These are phyloP conservation scores for Mesorhabditis belari DNA, from an alignment of 2,888 invertebrate genomes.

Conservation along the genomic window DNA sequence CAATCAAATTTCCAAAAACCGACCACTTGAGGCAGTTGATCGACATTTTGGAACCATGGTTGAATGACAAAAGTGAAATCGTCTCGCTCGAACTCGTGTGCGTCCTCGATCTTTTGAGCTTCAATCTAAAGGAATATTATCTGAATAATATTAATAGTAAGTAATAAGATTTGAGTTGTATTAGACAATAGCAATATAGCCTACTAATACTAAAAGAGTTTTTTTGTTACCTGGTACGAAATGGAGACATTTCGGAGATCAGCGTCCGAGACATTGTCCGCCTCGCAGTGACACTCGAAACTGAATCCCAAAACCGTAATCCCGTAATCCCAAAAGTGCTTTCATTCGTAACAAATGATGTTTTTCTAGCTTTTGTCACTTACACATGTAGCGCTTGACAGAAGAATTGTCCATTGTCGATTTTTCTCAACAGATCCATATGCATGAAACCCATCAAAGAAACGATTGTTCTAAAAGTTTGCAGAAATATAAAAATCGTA, in stretches of 20 bases:
- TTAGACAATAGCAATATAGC: too few species aligned
- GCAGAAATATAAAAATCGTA: too few species aligned
- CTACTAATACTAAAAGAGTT: too few species aligned
- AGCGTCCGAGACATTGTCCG: conserved; percentile 20
- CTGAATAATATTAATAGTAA: neutral
- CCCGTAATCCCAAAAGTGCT: neutral
- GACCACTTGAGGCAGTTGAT: conserved; percentile 20
- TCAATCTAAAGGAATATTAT: conserved; percentile 5
- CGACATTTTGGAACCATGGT: conserved; percentile 29
- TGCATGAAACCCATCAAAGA: conserved; percentile 32
- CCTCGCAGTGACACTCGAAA: conserved; percentile 31
- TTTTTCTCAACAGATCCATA: conserved; percentile 26
- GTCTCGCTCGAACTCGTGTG: conserved; percentile 24
- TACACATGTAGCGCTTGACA: conserved; percentile 22
- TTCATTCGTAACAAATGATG: neutral
- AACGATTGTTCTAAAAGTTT: conserved; percentile 27
- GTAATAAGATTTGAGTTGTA: too few species aligned
- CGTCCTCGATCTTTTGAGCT: conserved; percentile 16
- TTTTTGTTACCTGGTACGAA: neutral
- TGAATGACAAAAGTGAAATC: conserved; percentile 35
- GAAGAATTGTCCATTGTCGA: conserved; percentile 25
- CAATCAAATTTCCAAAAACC: neutral
- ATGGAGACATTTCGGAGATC: conserved; percentile 18
- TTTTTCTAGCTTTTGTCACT: neutral
- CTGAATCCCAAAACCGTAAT: conserved; percentile 3